These are phyloP conservation scores for Helicoverpa zea DNA, from an alignment of 1,140 invertebrate genomes.

Conservation along the genomic window DNA sequence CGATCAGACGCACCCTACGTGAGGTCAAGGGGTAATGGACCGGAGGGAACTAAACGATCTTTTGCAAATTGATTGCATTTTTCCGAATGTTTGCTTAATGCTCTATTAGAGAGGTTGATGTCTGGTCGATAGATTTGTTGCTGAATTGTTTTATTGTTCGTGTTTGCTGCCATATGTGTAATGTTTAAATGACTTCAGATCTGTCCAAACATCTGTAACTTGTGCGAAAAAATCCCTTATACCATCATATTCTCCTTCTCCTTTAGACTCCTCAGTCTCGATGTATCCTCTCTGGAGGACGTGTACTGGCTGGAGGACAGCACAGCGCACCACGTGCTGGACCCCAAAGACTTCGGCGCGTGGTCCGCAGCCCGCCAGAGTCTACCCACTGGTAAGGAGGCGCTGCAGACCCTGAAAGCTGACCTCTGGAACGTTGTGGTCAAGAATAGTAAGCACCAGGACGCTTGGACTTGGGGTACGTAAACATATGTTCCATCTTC, in stretches of 20 bases:
- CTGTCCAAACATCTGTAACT: too few relatives aligned
- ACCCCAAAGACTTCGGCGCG: conserved; percentile 91
- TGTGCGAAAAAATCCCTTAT: too few relatives aligned
- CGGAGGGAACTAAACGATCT: background rate
- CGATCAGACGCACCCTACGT: conserved; percentile 19
- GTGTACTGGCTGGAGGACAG: conserved; percentile 96
- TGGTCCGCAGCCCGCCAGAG: conserved; percentile 93
- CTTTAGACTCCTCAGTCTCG: conserved; percentile 91
- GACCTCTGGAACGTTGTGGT: conserved; percentile 95
- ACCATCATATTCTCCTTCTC: background rate
- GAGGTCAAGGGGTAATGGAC: conserved; percentile 9
- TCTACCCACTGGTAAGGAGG: conserved; percentile 92
- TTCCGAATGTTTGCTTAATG: conserved; percentile 17
- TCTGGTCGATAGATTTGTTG: too few relatives aligned
- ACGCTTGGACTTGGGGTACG: conserved; percentile 95
- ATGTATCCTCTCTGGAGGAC: conserved; percentile 94
- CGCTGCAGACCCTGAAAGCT: conserved; percentile 91
- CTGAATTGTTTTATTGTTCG: too few relatives aligned
- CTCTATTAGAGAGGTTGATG: too few relatives aligned
- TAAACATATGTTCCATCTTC: background rate
- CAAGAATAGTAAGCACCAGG: conserved; percentile 94
- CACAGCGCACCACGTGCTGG: conserved; percentile 90
- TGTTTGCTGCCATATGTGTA: background rate
- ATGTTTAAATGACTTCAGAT: too few relatives aligned
- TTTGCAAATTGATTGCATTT: conserved; percentile 36